phyloP scores from a whole-genome alignment of 2,888 invertebrate species.

The Incurvaria masculella region DNA sequence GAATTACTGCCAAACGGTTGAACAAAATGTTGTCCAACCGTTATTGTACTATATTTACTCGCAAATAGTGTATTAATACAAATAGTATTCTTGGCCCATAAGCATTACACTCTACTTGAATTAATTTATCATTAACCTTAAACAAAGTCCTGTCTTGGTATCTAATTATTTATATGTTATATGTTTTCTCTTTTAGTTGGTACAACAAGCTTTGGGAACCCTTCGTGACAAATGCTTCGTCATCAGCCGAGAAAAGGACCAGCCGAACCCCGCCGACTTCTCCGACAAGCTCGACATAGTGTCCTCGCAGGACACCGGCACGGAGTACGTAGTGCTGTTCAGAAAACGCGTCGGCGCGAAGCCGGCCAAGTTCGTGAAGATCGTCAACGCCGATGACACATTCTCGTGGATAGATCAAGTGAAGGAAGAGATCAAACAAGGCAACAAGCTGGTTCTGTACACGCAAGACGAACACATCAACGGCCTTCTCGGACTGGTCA shows the following conservation, averaged over 20 bases:
- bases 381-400: conserved; percentile 33
- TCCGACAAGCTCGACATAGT: conserved; percentile 47
- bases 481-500: conserved; percentile 86
- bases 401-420: conserved; percentile 54
- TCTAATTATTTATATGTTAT: too few species aligned
- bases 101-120: conserved; percentile 8
- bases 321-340: conserved; percentile 53
- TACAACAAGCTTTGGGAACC: conserved; percentile 42
- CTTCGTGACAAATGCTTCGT: conserved; percentile 60
- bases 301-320: conserved; percentile 42
- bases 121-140: conserved; percentile 12
- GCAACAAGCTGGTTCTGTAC: conserved; percentile 61
- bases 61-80: too few species aligned
- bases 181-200: conserved; percentile 26
- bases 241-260: conserved; percentile 55
- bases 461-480: conserved; percentile 64
- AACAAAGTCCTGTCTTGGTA: too few species aligned
- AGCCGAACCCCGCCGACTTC: conserved; percentile 39
- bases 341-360: conserved; percentile 44
- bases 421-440: conserved; percentile 40
- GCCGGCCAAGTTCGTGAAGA: conserved; percentile 45
- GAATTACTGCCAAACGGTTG: too few species aligned
- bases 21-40: too few species aligned
- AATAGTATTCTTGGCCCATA: too few species aligned
- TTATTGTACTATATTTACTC: too few species aligned